Conservation (phyloP, 2,113 vertebrate species). For the Eubucco bourcierii region DNA sequence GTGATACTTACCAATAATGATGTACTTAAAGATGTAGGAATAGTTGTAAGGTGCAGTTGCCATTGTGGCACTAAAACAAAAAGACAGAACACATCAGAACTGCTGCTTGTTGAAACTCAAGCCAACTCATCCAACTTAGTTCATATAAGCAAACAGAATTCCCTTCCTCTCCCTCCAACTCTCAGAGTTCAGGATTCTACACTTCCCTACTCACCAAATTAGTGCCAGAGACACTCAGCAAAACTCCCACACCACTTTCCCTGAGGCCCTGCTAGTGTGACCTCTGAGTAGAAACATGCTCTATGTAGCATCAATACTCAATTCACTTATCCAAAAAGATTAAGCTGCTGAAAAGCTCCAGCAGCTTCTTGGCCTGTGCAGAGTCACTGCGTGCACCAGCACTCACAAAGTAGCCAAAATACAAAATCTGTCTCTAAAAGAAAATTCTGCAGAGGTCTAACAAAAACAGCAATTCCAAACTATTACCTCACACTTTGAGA, state of each 20-base stretch:
- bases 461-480: neutral
- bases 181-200: neutral
- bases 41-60: conserved; percentile 99
- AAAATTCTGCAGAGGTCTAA: neutral
- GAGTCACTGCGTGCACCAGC: neutral
- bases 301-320: neutral
- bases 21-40: conserved; percentile 99
- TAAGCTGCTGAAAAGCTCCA: neutral
- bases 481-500: neutral
- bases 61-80: conserved; percentile 87
- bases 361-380: neutral
- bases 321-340: neutral
- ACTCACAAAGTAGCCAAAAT: neutral
- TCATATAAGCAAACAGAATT: neutral
- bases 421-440: neutral
- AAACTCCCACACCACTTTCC: neutral
- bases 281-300: neutral
- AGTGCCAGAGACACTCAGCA: neutral
- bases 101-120: neutral
- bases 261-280: neutral
- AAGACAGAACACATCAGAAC: neutral
- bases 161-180: fast-evolving
- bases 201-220: neutral
- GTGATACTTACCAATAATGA: conserved; percentile 94
- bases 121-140: neutral